These are phyloP conservation scores for Anadara kagoshimensis DNA, from an alignment of 1,140 invertebrate species.

Conservation along the genomic window DNA sequence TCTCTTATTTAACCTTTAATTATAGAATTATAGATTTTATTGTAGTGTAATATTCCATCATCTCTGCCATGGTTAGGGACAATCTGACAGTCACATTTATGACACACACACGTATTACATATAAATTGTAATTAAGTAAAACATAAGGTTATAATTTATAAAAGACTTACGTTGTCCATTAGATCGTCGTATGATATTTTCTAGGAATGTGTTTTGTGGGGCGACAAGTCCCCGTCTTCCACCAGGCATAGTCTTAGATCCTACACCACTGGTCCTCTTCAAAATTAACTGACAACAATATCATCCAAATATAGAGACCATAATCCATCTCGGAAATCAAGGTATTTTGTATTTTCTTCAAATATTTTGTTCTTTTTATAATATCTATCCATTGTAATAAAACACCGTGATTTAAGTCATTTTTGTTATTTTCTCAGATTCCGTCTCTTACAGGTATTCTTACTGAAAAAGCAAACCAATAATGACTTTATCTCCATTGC, in stretches of 20 bases:
- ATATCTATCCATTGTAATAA: conserved; percentile 3
- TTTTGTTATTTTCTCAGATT: conserved; percentile 11
- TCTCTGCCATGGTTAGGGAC: no score
- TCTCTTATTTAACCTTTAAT: no score
- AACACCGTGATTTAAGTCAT: conserved; percentile 3
- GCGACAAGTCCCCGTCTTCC: conserved; percentile 89
- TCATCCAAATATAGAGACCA: neutral
- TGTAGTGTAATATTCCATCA: no score
- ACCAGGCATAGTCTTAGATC: conserved; percentile 57
- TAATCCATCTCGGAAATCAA: conserved; percentile 5
- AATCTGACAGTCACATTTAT: no score
- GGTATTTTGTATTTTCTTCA: conserved; percentile 7
- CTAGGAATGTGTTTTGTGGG: conserved; percentile 99
- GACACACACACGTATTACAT: no score
- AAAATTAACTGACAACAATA: neutral
- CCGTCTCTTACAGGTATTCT: conserved; percentile 18
- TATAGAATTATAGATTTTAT: no score
- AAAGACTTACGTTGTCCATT: conserved; percentile 97
- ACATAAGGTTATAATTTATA: neutral
- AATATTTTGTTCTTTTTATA: neutral
- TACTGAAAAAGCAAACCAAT: conserved; percentile 38
- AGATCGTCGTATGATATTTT: conserved; percentile 98
- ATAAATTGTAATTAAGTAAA: no score
- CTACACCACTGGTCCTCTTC: neutral
- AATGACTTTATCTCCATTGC: conserved; percentile 35